Evolutionary conservation across 2,113 vertebrate genomes (phyloP), one percentile per base, ranked within the genome.

Genomic region (Notiomystis cincta): DNA sequence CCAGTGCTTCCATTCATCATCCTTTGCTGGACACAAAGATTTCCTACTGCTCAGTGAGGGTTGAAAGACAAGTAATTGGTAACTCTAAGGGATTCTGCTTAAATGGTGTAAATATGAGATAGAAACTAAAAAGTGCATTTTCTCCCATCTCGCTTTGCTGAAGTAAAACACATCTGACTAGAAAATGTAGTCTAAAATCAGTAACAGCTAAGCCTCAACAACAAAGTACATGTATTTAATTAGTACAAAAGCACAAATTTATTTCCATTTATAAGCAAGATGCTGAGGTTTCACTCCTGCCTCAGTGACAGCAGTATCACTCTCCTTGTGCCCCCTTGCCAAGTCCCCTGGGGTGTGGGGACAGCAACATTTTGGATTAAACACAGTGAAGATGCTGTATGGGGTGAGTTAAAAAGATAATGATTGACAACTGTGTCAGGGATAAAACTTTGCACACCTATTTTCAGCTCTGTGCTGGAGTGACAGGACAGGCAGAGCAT

Each of bases 401-500:
- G 18, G 40, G 22, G 20, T 13, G 21, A 57, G 85, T 24, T 62
- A 42, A 87, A 92, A 87, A 51, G 4, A 53, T 23, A 87, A 53
- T 10, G n/a, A 18, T 37, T n/a, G 42, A 77, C 13, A 83, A 13
- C 57, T 16, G 11, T 66, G 60, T 7, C 51, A 38, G 35, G 30
- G 62, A 48, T 72, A 70, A 50, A 82, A 44, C 30, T 33, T 30
- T 21, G 23, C 37, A 6, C 58, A 61, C 33, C 27, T 28, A 5
- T 38, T 71, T 69, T 24, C 27, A 27, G 15, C 33, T 48, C 10
- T 42, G 33, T 45, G 45, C 18, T 54, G 75, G 35, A 15, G 45
- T 6, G 53, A 16, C 2, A 18, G 64, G 33, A 7, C 0, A 9
- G 65, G 27, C 31, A 37, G 38, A 12, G 10, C 0, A 2, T 12